Evolutionary conservation across 2,888 invertebrate species (phyloP).

Genomic region (Drosophila sordidapex): DNA sequence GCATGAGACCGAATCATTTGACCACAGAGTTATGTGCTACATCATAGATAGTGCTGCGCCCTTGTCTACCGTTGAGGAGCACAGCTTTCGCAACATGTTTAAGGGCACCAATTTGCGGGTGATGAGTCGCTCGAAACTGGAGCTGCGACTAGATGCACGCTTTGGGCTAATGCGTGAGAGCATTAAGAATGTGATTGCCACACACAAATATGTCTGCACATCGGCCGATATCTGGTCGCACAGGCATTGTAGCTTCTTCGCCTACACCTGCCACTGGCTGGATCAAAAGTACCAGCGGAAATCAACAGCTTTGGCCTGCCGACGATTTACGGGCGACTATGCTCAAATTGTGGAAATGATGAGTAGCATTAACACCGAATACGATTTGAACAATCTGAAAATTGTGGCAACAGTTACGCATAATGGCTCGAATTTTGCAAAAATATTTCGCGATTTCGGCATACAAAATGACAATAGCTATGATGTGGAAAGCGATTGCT

Average conservation of each 20-base stretch:
- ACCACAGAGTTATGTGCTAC: conserved; percentile 28
- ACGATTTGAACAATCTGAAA: conserved; percentile 32
- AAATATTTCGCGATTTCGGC: conserved; percentile 28
- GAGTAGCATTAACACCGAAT: conserved; percentile 30
- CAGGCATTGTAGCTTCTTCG: conserved; percentile 15
- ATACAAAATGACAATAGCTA: conserved; percentile 6
- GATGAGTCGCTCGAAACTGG: conserved; percentile 23
- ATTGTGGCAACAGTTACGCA: conserved; percentile 41
- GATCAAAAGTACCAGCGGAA: conserved; percentile 41
- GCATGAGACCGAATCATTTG: conserved; percentile 34
- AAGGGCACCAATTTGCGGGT: conserved; percentile 35
- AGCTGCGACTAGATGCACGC: conserved; percentile 20
- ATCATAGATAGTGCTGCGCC: conserved; percentile 42
- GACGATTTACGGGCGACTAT: conserved; percentile 13
- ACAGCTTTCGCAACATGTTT: conserved; percentile 45
- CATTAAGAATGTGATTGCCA: conserved; percentile 20
- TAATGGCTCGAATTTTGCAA: not conserved
- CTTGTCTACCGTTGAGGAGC: conserved; percentile 31
- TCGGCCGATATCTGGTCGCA: conserved; percentile 33
- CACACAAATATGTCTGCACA: conserved; percentile 44
- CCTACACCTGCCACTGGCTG: conserved; percentile 52
- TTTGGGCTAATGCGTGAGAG: conserved; percentile 29
- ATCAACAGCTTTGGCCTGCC: conserved; percentile 34
- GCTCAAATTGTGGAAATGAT: conserved; percentile 32
- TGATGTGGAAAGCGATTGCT: not conserved